Evolutionary conservation across 2,888 invertebrate genomes (phyloP).

Genomic region (Amblyjoppa fuscipennis): DNA sequence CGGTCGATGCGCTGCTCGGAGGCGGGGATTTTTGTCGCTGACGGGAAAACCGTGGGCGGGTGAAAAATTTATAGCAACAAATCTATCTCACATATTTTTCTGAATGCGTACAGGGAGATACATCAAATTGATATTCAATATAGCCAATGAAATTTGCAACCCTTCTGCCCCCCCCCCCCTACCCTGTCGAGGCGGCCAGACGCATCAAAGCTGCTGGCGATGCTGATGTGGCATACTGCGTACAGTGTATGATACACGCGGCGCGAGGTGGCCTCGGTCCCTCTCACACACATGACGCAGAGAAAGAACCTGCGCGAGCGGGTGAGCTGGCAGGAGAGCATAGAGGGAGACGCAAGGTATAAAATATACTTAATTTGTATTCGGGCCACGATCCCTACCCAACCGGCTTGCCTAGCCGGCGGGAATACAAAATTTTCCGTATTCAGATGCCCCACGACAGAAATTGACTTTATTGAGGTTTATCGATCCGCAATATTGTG

Average conservation of each 20-base stretch:
- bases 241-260: conserved; percentile 19
- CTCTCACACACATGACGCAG: conserved; percentile 31
- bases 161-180: neutral
- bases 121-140: conserved; percentile 10
- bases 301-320: conserved; percentile 44
- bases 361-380: conserved; percentile 84
- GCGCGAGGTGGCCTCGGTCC: conserved; percentile 3
- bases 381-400: conserved; percentile 82
- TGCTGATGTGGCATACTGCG: conserved; percentile 41
- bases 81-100: conserved; percentile 2
- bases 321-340: conserved; percentile 17
- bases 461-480: conserved; percentile 85
- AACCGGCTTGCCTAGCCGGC: conserved; percentile 79
- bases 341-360: conserved; percentile 64
- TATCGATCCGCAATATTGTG: conserved; percentile 85
- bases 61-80: neutral
- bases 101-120: neutral
- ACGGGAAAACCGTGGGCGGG: neutral
- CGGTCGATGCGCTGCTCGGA: no score
- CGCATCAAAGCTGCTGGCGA: conserved; percentile 25
- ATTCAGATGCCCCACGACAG: conserved; percentile 84
- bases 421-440: conserved; percentile 84
- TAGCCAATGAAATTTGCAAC: conserved; percentile 41
- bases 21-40: neutral
- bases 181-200: conserved; percentile 32